Evolutionary conservation across 2,888 invertebrate species (phyloP), one percentile per base, ranked within the genome.

Genomic region (Hesperia comma): DNA sequence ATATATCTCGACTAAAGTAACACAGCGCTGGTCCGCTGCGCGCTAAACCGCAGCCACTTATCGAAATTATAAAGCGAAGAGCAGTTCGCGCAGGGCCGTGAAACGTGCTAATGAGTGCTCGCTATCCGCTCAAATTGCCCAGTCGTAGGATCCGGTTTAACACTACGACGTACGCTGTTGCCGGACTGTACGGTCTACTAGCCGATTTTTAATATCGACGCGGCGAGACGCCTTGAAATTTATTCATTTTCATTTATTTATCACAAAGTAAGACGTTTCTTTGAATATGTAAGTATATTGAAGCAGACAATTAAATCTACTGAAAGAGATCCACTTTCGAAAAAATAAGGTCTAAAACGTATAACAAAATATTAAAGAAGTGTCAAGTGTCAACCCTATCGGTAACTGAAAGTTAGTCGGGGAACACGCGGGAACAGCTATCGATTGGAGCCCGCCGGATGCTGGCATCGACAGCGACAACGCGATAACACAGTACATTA

Each of bases 1-100:
- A 33, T 33, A n/a, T n/a, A 12, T 10, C 2, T 37, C 8, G 12
- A 37, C 37, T 37, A 37, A 37, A 6, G 2, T 37, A 8, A 37
- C 43, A 6, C 43, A n/a, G n/a, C n/a, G n/a, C n/a, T n/a, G n/a
- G 6, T 15, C 15, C 17, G 17, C 46, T 46, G 56, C 26, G 37
- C 63, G 17, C 41, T 49, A 49, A 56, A 63, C 63, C 49, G 33
- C 55, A 37, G 46, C n/a, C 63, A 63, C 63, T 63, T 63, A 63
- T 56, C 63, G 37, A 49, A 63, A 63, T 63, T 63, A 63, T 63
- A 56, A 56, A 56, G 49, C 56, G 15, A 56, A 63, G 56, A 63
- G 40, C 56, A 37, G 46, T 63, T 56, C 37, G 57, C 51, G 53
- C 17, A 57, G 63, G 63, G 63, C 49, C 51, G 56, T 10, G 49